A percentile compares a stretch with the other conserved stretches of the same genome.
phyloP scores from a whole-genome alignment of 2,113 vertebrate genomes.

The Agapornis roseicollis region DNA sequence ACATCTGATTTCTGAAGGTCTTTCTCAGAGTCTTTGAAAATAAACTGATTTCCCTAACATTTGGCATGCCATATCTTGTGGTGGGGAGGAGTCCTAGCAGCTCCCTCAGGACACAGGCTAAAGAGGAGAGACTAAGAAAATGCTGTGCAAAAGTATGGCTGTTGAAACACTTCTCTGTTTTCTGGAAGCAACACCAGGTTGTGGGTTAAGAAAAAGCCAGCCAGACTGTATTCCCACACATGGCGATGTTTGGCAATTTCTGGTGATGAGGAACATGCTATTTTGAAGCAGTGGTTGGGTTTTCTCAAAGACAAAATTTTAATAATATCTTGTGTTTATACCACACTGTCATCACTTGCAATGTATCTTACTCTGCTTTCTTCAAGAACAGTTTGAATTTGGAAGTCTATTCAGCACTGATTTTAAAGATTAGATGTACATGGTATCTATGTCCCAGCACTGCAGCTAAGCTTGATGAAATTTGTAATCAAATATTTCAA shows the following conservation, averaged over 20 bases:
- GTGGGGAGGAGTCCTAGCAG: neutral
- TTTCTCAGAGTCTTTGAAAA: neutral
- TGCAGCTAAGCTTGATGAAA: neutral
- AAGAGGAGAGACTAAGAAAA: neutral
- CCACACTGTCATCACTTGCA: neutral
- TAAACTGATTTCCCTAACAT: neutral
- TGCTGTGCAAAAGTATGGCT: neutral
- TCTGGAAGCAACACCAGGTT: neutral
- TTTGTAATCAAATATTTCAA: neutral
- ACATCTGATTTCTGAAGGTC: neutral
- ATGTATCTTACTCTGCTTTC: neutral
- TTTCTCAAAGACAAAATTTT: constrained; percentile 12
- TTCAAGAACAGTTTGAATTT: neutral
- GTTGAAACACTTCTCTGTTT: neutral
- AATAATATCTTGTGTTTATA: neutral
- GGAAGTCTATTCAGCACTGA: neutral
- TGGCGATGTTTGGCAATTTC: neutral
- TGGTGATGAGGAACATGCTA: neutral
- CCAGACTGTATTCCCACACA: neutral
- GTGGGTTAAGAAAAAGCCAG: neutral
- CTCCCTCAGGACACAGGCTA: neutral
- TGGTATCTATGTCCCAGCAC: neutral
- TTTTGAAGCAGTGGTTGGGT: neutral
- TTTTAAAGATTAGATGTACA: constrained; percentile 1
- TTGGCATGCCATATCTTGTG: rapidly evolving